These are phyloP conservation scores for Anser brachyrhynchus DNA, from an alignment of 2,113 vertebrate genomes.

Conservation along the genomic window DNA sequence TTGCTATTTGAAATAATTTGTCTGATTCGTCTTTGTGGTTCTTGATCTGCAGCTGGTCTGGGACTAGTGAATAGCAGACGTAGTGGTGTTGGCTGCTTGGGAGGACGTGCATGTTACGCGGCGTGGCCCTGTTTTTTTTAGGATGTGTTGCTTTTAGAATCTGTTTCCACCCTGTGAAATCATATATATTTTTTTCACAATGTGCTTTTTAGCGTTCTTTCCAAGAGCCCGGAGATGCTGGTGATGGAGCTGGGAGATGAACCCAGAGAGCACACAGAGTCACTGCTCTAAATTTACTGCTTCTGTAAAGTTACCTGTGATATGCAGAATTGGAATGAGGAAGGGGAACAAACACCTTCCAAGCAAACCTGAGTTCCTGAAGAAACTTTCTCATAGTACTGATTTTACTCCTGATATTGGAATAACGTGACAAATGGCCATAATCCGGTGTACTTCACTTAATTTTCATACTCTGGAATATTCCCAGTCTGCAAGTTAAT, in stretches of 20 bases:
- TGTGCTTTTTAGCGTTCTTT: not conserved
- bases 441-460: not conserved
- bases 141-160: not conserved
- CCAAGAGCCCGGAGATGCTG: not conserved
- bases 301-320: not conserved
- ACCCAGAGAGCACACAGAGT: not conserved
- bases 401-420: not conserved
- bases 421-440: not conserved
- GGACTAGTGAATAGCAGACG: accelerated
- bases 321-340: not conserved
- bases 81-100: not conserved
- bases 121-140: too few species aligned
- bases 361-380: not conserved
- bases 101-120: not conserved
- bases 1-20: not conserved
- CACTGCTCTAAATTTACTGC: not conserved
- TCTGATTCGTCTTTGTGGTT: not conserved
- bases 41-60: not conserved
- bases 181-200: not conserved
- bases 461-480: not conserved
- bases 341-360: not conserved
- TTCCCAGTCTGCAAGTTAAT: not conserved
- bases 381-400: not conserved
- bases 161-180: not conserved
- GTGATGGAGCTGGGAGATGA: not conserved